Evolutionary conservation across 2,888 invertebrate genomes (phyloP).

Genomic region (Drosophila fungiperda): DNA sequence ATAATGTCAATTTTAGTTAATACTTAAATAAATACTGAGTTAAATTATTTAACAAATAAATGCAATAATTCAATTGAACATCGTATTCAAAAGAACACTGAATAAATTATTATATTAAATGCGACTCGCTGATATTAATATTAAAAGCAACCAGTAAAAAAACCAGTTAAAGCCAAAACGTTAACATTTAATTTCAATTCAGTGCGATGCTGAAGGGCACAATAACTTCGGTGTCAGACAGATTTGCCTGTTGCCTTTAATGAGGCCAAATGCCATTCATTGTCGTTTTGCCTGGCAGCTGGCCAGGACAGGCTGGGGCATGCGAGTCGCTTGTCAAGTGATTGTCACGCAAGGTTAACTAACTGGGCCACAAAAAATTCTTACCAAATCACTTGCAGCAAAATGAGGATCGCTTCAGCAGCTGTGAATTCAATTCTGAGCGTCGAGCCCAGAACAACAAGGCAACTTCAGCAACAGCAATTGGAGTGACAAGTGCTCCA

Average conservation of each 20-base stretch:
- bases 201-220: background rate
- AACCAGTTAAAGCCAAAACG: background rate
- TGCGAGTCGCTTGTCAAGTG: constrained; percentile 42
- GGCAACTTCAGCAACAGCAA: constrained; percentile 10
- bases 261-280: constrained; percentile 7
- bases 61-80: background rate
- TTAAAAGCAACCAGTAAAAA: background rate
- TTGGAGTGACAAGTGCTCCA: constrained; percentile 9
- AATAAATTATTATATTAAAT: background rate
- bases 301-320: constrained; percentile 25
- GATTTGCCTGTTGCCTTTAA: constrained; percentile 5
- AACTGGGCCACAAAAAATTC: constrained; percentile 31
- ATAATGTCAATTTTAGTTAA: background rate
- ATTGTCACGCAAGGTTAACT: constrained; percentile 52
- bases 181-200: background rate
- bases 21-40: background rate
- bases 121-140: background rate
- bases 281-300: constrained; percentile 45
- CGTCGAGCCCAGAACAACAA: constrained; percentile 43
- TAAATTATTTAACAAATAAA: background rate
- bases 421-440: constrained; percentile 61
- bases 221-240: background rate
- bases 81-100: background rate
- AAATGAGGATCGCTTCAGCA: constrained; percentile 80
- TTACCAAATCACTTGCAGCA: constrained; percentile 57